Conservation (phyloP, 2,113 vertebrate species). For the Acanthisitta chloris region DNA sequence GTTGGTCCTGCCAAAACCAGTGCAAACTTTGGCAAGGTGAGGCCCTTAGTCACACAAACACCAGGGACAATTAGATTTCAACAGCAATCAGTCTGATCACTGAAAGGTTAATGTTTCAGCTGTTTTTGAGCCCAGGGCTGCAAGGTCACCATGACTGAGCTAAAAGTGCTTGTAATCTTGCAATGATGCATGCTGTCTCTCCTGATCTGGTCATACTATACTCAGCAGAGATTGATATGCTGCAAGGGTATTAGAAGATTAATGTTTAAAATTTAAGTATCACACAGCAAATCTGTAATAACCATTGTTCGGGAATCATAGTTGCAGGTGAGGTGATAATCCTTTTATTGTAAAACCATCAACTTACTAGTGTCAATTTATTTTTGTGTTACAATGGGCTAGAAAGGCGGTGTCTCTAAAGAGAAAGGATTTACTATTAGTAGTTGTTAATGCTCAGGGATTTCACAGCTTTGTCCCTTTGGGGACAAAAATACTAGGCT, state of each 20-base stretch:
- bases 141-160: neutral
- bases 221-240: neutral
- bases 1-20: neutral
- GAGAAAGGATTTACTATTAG: neutral
- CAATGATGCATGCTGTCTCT: neutral
- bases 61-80: constrained; percentile 20
- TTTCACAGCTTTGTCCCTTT: neutral
- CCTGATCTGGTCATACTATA: neutral
- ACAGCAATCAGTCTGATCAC: neutral
- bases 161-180: neutral
- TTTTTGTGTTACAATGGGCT: neutral
- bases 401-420: neutral
- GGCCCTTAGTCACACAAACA: neutral
- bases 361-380: neutral
- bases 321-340: neutral
- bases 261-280: neutral
- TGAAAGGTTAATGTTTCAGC: constrained; percentile 10
- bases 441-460: neutral
- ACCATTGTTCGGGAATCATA: neutral
- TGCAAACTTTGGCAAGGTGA: neutral
- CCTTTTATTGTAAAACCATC: neutral
- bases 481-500: neutral
- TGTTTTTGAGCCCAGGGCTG: neutral
- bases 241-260: neutral
- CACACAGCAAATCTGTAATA: neutral